Evolutionary conservation across 2,797 vertebrate genomes (phyloP).

Genomic region (Onychomys arenicola): DNA sequence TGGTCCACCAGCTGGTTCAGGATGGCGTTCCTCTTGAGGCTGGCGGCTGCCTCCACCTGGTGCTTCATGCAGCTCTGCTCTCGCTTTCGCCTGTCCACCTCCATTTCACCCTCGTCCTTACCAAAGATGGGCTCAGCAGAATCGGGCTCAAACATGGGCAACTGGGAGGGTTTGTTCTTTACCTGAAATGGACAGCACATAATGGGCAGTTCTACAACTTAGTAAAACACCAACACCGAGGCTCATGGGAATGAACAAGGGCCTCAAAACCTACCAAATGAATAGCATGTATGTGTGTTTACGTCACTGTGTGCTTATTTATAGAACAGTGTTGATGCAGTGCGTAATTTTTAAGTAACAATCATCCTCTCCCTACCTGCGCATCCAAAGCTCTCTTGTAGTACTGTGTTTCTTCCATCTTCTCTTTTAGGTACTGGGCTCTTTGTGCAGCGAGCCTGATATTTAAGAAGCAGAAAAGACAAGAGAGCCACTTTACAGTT

Average conservation of each 20-base stretch:
- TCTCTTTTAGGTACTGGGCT: conserved; percentile 86
- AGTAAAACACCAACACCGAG: not conserved
- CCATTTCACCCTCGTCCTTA: conserved; percentile 75
- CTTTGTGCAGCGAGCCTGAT: conserved; percentile 87
- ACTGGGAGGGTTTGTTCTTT: conserved; percentile 76
- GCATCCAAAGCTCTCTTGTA: conserved; percentile 89
- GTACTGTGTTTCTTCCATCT: conserved; percentile 82
- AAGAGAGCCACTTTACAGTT: not conserved
- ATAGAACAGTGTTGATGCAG: not conserved
- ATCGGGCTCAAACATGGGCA: conserved; percentile 81
- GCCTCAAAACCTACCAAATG: not conserved
- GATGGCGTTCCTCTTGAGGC: conserved; percentile 83
- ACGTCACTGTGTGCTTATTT: not conserved
- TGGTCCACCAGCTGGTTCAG: conserved; percentile 85
- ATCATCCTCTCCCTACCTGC: conserved; percentile 85
- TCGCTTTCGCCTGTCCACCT: conserved; percentile 78
- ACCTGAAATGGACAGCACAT: conserved; percentile 73
- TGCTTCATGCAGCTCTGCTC: conserved; percentile 87
- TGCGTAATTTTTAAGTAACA: not conserved
- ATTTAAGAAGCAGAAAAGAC: conserved; percentile 29
- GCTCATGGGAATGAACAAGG: not conserved
- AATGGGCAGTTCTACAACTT: not conserved
- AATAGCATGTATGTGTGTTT: not conserved
- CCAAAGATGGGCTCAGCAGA: conserved; percentile 83
- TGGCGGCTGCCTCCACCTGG: conserved; percentile 85